Conservation (phyloP, 1,140 invertebrate species). For the Diorhabda elongata region DNA sequence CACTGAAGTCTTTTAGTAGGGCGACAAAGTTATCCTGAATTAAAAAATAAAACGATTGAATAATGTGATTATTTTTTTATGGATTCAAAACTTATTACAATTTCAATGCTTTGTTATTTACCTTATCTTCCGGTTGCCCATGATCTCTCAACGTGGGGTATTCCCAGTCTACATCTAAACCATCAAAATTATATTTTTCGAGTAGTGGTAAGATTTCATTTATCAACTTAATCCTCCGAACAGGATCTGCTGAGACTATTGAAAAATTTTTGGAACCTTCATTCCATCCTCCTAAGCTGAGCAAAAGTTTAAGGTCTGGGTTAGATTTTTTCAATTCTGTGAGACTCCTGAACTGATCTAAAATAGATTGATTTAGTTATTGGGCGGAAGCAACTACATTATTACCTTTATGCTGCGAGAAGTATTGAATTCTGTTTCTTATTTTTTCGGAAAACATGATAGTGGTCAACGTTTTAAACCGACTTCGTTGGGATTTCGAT, state of each 20-base stretch:
- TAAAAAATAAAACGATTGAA: constrained; percentile 12
- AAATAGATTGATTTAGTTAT: neutral
- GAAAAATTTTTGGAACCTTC: constrained; percentile 56
- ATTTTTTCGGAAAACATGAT: no score
- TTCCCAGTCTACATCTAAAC: constrained; percentile 69
- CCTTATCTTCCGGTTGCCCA: constrained; percentile 7
- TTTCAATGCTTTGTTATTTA: no score
- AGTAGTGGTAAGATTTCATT: constrained; percentile 57
- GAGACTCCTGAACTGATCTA: constrained; percentile 1
- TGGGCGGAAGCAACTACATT: no score
- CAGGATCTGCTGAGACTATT: constrained; percentile 36
- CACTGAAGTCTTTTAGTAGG: constrained; percentile 33
- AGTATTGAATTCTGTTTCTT: no score
- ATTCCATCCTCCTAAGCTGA: constrained; percentile 73
- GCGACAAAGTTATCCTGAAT: constrained; percentile 31
- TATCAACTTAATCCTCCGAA: constrained; percentile 37
- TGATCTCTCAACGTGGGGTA: constrained; percentile 51
- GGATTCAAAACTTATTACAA: no score
- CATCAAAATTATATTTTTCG: constrained; percentile 63
- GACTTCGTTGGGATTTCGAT: no score
- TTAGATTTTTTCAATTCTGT: constrained; percentile 42
- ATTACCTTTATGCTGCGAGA: no score
- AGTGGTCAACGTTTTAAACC: no score
- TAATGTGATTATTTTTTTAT: neutral
- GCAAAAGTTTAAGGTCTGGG: constrained; percentile 58